phyloP scores from a whole-genome alignment of 2,888 invertebrate species.

The Mycalesis mineus region DNA sequence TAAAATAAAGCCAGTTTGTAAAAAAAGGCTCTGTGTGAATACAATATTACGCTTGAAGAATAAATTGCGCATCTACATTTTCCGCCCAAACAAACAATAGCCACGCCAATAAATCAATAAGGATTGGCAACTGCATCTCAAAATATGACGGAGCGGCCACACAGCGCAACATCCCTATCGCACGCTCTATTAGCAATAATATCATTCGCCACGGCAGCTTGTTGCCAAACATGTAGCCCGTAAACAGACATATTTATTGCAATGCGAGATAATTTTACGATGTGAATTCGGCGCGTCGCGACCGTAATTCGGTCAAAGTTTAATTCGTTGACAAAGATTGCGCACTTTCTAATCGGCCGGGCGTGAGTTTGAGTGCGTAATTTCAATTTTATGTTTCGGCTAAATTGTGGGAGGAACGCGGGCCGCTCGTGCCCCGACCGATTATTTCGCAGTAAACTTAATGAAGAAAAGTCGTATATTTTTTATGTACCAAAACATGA shows the following conservation, averaged over 20 bases:
- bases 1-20: too few relatives aligned
- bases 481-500: constrained; percentile 18
- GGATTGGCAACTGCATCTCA: constrained; percentile 30
- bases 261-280: constrained; percentile 74
- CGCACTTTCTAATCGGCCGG: constrained; percentile 59
- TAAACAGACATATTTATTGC: constrained; percentile 69
- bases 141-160: constrained; percentile 46
- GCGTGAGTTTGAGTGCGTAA: constrained; percentile 56
- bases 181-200: constrained; percentile 70
- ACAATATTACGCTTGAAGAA: neutral
- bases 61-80: constrained; percentile 1
- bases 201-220: constrained; percentile 65
- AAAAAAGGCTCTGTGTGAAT: too few relatives aligned
- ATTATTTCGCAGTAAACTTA: constrained; percentile 52
- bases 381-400: constrained; percentile 63
- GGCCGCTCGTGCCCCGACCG: constrained; percentile 30
- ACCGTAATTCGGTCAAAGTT: constrained; percentile 77
- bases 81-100: constrained; percentile 20
- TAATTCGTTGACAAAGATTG: constrained; percentile 74
- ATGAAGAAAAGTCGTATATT: constrained; percentile 37
- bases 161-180: constrained; percentile 45
- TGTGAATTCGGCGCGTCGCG: constrained; percentile 60
- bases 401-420: constrained; percentile 62
- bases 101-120: constrained; percentile 34
- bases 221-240: constrained; percentile 63